Evolutionary conservation across 2,797 vertebrate species (phyloP).

Genomic region (Siniperca undulata): DNA sequence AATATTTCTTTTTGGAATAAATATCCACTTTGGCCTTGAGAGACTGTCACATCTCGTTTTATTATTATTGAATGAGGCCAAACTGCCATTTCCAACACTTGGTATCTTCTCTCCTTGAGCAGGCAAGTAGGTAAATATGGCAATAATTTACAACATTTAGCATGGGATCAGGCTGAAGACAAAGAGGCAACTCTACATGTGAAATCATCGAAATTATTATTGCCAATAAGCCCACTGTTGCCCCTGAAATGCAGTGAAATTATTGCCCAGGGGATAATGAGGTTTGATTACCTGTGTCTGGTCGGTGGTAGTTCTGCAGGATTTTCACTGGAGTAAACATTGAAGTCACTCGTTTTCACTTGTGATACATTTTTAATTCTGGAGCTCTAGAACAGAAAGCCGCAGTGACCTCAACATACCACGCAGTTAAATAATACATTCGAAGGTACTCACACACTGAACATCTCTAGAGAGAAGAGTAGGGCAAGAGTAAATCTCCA

Average conservation of each 20-base stretch:
- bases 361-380: constrained; percentile 62
- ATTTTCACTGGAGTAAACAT: constrained; percentile 42
- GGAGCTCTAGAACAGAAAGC: constrained; percentile 33
- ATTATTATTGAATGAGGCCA: not conserved
- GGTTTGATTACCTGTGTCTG: constrained; percentile 21
- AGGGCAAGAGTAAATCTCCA: constrained; percentile 13
- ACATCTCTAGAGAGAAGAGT: constrained; percentile 14
- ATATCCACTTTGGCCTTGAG: constrained; percentile 10
- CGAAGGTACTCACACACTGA: constrained; percentile 18
- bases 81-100: not conserved
- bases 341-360: constrained; percentile 31
- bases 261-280: constrained; percentile 13
- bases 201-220: not conserved
- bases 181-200: not conserved
- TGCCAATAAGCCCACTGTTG: not conserved
- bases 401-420: constrained; percentile 46
- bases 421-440: constrained; percentile 60
- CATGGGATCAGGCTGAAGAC: constrained; percentile 13
- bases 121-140: constrained; percentile 6
- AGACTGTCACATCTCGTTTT: not conserved
- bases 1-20: not conserved
- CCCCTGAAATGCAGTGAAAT: not conserved
- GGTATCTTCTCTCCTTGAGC: constrained; percentile 5
- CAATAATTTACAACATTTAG: not conserved
- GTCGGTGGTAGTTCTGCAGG: constrained; percentile 6